Evolutionary conservation across 2,797 vertebrate species (phyloP).

Genomic region (Bovichtus diacanthus): DNA sequence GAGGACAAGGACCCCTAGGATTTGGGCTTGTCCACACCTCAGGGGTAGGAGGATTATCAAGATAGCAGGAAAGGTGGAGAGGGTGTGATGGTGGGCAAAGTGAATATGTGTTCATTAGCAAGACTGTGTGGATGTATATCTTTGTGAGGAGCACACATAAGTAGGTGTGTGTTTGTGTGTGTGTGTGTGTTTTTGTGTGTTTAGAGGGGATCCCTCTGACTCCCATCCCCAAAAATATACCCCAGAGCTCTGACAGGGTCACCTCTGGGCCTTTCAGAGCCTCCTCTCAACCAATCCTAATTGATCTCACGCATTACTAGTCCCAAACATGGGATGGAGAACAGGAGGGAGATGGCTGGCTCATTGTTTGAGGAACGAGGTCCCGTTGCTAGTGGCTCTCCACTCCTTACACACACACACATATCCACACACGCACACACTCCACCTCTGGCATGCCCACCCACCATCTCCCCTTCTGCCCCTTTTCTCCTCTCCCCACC

Average conservation of each 20-base stretch:
- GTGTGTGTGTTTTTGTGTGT: slow-evolving; percentile 61
- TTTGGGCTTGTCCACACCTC: slow-evolving; percentile 85
- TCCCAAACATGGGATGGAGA: slow-evolving; percentile 87
- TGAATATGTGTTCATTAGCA: slow-evolving; percentile 67
- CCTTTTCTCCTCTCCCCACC: slow-evolving; percentile 58
- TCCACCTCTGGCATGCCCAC: slow-evolving; percentile 73
- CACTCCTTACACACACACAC: background rate
- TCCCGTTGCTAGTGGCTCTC: slow-evolving; percentile 63
- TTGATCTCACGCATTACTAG: slow-evolving; percentile 92
- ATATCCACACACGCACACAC: slow-evolving; percentile 28
- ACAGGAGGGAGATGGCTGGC: slow-evolving; percentile 76
- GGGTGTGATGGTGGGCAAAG: slow-evolving; percentile 57
- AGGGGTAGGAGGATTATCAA: slow-evolving; percentile 80
- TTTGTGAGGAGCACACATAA: slow-evolving; percentile 35
- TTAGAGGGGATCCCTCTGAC: slow-evolving; percentile 57
- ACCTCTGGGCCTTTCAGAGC: slow-evolving; percentile 89
- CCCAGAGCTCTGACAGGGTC: slow-evolving; percentile 84
- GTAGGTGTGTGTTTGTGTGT: slow-evolving; percentile 36
- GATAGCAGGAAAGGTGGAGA: slow-evolving; percentile 71
- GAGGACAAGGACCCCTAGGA: slow-evolving; percentile 82
- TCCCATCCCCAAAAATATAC: slow-evolving; percentile 68
- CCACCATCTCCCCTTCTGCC: slow-evolving; percentile 55
- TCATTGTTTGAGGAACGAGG: slow-evolving; percentile 77
- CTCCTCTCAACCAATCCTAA: slow-evolving; percentile 91
- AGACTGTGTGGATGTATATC: slow-evolving; percentile 46